A percentile compares a stretch with the other conserved stretches of the same genome.
Conservation (phyloP, 2,888 invertebrate species). For the Lasioglossum lativentre region DNA sequence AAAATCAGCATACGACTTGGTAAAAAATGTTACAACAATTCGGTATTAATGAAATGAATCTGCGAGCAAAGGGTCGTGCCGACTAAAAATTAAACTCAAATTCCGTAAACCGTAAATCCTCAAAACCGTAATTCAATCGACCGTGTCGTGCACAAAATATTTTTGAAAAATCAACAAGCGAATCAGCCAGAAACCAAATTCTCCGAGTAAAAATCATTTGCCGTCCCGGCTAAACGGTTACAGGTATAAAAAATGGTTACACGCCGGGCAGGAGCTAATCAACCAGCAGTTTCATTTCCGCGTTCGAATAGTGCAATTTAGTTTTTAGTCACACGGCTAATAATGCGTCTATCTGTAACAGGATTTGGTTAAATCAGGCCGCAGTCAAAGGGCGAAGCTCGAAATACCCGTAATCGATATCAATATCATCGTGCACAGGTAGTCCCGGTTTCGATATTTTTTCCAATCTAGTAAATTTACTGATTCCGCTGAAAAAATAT, state of each 20-base stretch:
- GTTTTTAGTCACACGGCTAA: background rate
- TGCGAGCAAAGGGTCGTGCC: background rate
- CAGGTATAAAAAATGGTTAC: background rate
- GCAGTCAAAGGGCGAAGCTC: background rate
- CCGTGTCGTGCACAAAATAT: background rate
- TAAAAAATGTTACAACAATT: too few relatives aligned
- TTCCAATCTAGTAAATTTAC: constrained; percentile 6
- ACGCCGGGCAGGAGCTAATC: background rate
- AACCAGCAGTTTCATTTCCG: background rate
- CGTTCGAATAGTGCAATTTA: background rate
- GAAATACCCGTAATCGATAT: background rate
- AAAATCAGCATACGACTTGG: too few relatives aligned
- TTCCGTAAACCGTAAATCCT: too few relatives aligned
- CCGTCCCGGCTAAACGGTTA: background rate
- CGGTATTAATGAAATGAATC: background rate
- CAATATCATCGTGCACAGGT: background rate
- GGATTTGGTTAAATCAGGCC: background rate
- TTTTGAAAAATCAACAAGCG: background rate
- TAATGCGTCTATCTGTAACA: background rate
- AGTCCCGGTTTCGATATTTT: background rate
- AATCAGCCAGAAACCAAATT: background rate
- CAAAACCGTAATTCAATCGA: background rate
- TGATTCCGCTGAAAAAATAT: background rate
- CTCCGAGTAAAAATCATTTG: background rate
- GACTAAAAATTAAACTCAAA: too few relatives aligned